phyloP scores from a whole-genome alignment of 2,113 vertebrate species.

The Cyanoramphus novaezelandiae region DNA sequence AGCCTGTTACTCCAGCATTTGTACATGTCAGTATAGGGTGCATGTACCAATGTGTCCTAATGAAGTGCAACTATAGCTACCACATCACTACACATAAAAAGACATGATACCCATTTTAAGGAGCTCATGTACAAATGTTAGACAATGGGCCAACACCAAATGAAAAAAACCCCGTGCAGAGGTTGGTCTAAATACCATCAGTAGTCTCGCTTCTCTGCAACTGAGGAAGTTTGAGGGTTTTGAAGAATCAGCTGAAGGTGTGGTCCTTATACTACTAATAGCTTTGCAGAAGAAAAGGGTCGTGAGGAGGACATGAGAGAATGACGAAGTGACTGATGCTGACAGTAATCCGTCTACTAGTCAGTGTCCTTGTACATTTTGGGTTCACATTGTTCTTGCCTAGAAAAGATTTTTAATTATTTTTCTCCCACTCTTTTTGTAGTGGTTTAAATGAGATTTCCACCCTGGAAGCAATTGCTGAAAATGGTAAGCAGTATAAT shows the following conservation, averaged over 20 bases:
- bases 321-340: neutral
- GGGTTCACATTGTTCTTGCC: neutral
- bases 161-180: neutral
- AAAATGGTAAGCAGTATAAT: slow-evolving; percentile 57
- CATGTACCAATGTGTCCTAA: neutral
- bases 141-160: neutral
- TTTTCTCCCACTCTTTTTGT: neutral
- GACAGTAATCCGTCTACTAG: neutral
- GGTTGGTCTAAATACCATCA: neutral
- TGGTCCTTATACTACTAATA: neutral
- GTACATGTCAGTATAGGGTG: rapidly evolving
- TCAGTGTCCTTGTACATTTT: neutral
- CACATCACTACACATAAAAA: neutral
- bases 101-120: neutral
- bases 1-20: neutral
- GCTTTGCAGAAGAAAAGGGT: neutral
- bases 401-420: neutral
- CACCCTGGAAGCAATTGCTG: slow-evolving; percentile 19
- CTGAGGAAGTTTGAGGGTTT: neutral
- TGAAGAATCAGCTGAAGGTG: neutral
- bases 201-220: neutral
- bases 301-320: neutral
- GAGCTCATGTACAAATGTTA: neutral
- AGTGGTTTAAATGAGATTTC: slow-evolving; percentile 24
- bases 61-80: neutral